A percentile compares a stretch with the other conserved stretches of the same genome.
These are phyloP conservation scores for Piprites chloris DNA, from an alignment of 2,113 vertebrate species.

Conservation along the genomic window DNA sequence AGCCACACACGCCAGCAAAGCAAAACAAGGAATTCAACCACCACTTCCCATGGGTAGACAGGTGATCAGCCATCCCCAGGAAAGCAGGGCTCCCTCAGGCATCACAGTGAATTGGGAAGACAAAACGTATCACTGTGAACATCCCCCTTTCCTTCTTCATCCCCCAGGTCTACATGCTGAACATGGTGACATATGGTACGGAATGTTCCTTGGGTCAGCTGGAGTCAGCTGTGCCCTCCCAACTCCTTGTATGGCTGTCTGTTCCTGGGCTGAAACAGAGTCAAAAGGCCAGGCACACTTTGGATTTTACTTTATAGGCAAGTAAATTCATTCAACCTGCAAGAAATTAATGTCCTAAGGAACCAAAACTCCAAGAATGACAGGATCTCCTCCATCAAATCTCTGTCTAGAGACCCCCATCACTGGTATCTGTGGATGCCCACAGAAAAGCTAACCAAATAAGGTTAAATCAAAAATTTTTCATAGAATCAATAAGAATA, in stretches of 20 bases:
- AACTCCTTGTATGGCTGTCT: neutral
- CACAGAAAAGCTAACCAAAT: neutral
- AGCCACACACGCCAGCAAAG: neutral
- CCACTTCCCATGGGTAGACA: neutral
- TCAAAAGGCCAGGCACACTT: neutral
- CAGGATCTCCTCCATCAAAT: neutral
- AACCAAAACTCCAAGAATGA: neutral
- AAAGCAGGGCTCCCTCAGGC: neutral
- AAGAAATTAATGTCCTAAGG: neutral
- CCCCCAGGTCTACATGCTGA: neutral
- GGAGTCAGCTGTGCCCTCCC: neutral
- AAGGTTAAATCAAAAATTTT: neutral
- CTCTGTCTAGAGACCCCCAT: neutral
- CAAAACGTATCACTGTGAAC: neutral
- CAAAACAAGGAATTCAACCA: neutral
- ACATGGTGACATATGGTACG: neutral
- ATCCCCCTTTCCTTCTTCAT: neutral
- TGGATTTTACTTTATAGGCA: neutral
- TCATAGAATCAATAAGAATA: neutral
- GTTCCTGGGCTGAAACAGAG: too few relatives aligned
- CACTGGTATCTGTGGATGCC: neutral
- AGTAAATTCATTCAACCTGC: neutral
- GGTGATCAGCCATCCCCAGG: neutral
- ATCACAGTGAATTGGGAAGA: neutral
- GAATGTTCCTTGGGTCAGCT: neutral